Evolutionary conservation across 2,797 vertebrate genomes (phyloP).

Genomic region (Zenarchopterus dispar): DNA sequence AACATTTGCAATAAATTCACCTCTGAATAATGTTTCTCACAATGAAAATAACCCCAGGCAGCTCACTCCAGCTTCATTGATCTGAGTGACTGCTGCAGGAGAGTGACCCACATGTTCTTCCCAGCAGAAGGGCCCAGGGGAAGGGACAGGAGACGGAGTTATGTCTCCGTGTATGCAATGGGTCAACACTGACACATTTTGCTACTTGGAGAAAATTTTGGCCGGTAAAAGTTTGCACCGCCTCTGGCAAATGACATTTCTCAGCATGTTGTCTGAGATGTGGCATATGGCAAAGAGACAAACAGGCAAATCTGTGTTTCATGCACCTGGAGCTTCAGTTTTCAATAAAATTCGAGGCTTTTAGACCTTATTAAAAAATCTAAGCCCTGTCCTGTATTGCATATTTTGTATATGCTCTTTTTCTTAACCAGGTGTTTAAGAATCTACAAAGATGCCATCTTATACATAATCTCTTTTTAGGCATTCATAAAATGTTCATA

Average conservation of each 20-base stretch:
- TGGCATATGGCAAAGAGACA: constrained; percentile 21
- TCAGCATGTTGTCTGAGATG: constrained; percentile 26
- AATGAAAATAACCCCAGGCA: constrained; percentile 45
- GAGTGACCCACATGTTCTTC: constrained; percentile 41
- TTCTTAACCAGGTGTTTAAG: constrained; percentile 30
- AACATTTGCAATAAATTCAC: constrained; percentile 24
- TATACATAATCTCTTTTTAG: constrained; percentile 36
- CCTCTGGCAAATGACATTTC: constrained; percentile 42
- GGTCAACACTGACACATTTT: constrained; percentile 54
- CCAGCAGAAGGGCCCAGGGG: constrained; percentile 18
- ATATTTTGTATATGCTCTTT: constrained; percentile 29
- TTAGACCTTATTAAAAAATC: constrained; percentile 4
- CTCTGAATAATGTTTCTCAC: constrained; percentile 30
- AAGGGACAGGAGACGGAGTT: constrained; percentile 25
- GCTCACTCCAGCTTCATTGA: constrained; percentile 34
- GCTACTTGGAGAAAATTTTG: constrained; percentile 34
- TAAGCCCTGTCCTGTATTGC: constrained; percentile 13
- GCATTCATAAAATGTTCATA: constrained; percentile 7
- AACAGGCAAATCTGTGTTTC: constrained; percentile 4
- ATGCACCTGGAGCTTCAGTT: constrained; percentile 21
- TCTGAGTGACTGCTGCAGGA: constrained; percentile 36
- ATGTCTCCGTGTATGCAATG: constrained; percentile 35
- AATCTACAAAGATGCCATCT: constrained; percentile 48
- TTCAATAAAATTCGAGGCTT: constrained; percentile 25
- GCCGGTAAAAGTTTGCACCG: constrained; percentile 45